Base-by-base conservation (phyloP, 2,888 invertebrate species). In the Thymelicus acteon region DNA sequence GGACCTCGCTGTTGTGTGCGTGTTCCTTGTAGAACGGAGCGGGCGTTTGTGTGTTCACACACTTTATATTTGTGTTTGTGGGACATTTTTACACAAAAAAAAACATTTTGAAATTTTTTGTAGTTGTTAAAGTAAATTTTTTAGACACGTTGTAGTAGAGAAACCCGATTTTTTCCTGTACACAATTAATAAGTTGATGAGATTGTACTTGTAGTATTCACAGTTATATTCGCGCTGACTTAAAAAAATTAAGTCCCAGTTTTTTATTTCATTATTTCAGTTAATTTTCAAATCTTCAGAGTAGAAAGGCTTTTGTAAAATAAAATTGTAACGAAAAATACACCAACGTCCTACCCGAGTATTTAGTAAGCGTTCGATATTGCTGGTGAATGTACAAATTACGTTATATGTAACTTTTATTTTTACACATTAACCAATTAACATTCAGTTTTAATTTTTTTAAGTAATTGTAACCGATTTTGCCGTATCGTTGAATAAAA, bases 271-370 rank as follows among this genome's bases (percentile, higher is more conserved):
- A 19, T 19, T 2, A 19, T 19, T 19, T 19, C 19, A 19, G 2
- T 31, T 31, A 31, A 31, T 31, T 31, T 31, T 31, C 31, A 31
- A 31, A 31, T 5, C 1, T 31, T 31, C 31, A 31, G 31, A 31
- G 31, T 31, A 2, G 31, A 31, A 31, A 1, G 31, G 31, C 31
- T 31, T 3, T 31, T 31, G 19, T 31, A 31, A 31, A 31, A 31
- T 31, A 31, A 31, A 31, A 31, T 31, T 12, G 12, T 10, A 49
- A 72, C 7, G 31, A 39, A 68, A 40, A 60, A 39, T 58, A 63
- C 77, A 79, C 80, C 87, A 87, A 85, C 84, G 83, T 85, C 84
- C 78, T 68, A 83, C 81, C 84, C 79, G 73, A 76, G 78, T 80
- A 68, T 75, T 76, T 74, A 67, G 82, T 85, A 85, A 85, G 85